These are phyloP conservation scores for Characodon lateralis DNA, from an alignment of 2,797 vertebrate genomes.

Conservation along the genomic window DNA sequence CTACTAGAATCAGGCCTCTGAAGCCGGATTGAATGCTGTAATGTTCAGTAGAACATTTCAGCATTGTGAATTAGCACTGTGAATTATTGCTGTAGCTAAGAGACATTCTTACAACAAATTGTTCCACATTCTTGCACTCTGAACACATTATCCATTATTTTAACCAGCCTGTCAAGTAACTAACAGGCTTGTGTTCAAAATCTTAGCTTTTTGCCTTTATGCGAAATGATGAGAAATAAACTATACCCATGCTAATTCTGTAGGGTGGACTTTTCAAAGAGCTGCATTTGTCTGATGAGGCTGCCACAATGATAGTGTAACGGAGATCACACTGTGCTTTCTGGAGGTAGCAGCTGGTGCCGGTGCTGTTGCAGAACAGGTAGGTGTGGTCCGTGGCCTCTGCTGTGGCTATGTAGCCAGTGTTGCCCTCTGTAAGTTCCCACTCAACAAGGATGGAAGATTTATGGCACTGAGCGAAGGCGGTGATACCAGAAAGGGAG, in stretches of 20 bases:
- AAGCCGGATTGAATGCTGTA: neutral
- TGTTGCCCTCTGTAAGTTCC: conserved; percentile 46
- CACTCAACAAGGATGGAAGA: conserved; percentile 72
- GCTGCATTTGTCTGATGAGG: conserved; percentile 70
- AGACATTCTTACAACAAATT: neutral
- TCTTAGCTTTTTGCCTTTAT: neutral
- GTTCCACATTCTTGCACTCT: neutral
- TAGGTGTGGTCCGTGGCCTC: conserved; percentile 62
- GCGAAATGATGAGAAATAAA: neutral
- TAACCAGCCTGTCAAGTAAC: neutral
- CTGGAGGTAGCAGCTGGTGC: conserved; percentile 68
- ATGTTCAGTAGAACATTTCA: neutral
- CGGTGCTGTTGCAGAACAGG: conserved; percentile 68
- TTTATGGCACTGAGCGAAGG: conserved; percentile 63
- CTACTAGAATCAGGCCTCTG: neutral
- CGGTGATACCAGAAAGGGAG: conserved; percentile 64
- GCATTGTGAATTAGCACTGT: neutral
- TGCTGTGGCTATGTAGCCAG: conserved; percentile 66
- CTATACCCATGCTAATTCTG: conserved; percentile 72
- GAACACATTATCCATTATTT: neutral
- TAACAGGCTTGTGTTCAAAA: neutral
- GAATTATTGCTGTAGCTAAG: neutral
- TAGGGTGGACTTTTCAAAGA: conserved; percentile 71
- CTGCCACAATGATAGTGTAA: conserved; percentile 75
- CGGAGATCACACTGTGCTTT: conserved; percentile 65